Evolutionary conservation across 2,113 vertebrate species (phyloP), one percentile per base, ranked within the genome.

Genomic region (Glaucomys volans): DNA sequence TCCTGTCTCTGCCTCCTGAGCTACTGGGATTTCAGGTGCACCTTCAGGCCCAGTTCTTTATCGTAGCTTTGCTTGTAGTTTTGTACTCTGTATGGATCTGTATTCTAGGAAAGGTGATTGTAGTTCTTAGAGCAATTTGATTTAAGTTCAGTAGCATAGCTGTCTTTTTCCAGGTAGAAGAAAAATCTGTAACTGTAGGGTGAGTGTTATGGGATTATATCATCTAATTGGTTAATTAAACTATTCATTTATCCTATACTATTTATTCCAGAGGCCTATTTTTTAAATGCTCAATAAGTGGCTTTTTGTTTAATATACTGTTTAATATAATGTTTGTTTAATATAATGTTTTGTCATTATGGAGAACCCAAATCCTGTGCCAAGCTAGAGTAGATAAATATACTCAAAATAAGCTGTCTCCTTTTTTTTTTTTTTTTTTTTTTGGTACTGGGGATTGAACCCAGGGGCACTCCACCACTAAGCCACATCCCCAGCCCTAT

Each of bases 271-370:
- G 54, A 91, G 32, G 66, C 16, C 44, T 67, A 12, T 87, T 96
- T 64, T 82, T 66, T 94, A 72, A 79, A 59, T 81, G 26, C 18
- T 85, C 32, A 86, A 67, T 80, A 59, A 84, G 10, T 88, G 42
- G 0, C 74, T 84, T 94, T 94, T 75, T 84, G 18, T 84, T 93
- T 86, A 84, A 59, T 84, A 28, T 50, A 57, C 71, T 28, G 76
- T 35, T n/a, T n/a, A n/a, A 94, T 72, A 75, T 83, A 44, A 79
- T 91, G 17, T 94, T 93, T 91, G n/a, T n/a, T n/a, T n/a, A n/a
- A 94, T 72, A 75, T 83, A 44, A 79, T 91, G 17, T 94, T 93
- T 91, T 93, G 67, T 82, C 54, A 86, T 75, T 77, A 69, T 35
- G 66, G 71, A 83, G 42, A 79, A 18, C 62, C 64, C 67, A 83